Conservation (phyloP, 2,888 invertebrate genomes). For the Metacarcinus magister region DNA sequence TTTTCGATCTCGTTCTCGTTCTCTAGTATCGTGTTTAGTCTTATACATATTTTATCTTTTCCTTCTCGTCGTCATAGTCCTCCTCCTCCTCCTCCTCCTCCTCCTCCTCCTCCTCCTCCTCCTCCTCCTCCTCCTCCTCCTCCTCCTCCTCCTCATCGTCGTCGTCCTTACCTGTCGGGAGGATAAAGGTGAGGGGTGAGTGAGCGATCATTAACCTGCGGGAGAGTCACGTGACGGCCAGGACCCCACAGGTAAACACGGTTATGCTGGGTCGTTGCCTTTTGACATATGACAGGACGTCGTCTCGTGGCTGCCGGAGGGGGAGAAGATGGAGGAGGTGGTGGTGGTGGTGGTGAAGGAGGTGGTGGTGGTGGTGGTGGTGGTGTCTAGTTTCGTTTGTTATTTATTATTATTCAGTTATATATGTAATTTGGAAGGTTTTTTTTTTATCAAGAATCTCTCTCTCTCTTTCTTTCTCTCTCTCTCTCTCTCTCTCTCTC, state of each 20-base stretch:
- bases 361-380: background rate
- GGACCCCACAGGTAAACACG: background rate
- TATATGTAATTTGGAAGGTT: background rate
- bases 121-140: background rate
- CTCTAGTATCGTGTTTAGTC: too few relatives aligned
- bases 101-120: background rate
- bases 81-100: constrained; percentile 19
- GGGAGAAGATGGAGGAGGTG: background rate
- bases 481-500: background rate
- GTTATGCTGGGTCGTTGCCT: constrained; percentile 19
- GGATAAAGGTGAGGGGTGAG: constrained; percentile 29
- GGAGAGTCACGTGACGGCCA: background rate
- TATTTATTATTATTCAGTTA: background rate
- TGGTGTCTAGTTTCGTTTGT: too few relatives aligned
- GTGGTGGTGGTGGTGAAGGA: background rate
- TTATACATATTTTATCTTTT: too few relatives aligned
- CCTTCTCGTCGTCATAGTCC: background rate
- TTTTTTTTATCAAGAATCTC: background rate
- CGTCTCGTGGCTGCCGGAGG: background rate
- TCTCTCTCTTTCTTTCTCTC: background rate
- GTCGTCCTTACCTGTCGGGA: background rate
- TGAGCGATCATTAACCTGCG: background rate
- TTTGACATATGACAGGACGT: background rate
- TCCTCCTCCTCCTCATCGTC: background rate
- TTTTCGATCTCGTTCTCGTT: background rate